A percentile compares a stretch with the other conserved stretches of the same genome.
These are phyloP conservation scores for Anoplopoma fimbria DNA, from an alignment of 2,113 vertebrate genomes.

Conservation along the genomic window DNA sequence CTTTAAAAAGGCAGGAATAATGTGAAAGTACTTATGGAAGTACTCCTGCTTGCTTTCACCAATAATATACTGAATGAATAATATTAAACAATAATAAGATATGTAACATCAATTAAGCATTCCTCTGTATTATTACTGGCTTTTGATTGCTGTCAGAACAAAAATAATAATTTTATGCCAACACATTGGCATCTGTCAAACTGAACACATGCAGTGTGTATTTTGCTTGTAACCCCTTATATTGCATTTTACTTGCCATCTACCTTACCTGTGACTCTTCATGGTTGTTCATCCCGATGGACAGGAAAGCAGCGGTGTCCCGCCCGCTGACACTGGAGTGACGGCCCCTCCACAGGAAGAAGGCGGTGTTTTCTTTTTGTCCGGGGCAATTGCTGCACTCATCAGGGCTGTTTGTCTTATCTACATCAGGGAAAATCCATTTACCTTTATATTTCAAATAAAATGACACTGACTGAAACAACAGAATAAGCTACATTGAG, in stretches of 20 bases:
- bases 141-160: too few species aligned
- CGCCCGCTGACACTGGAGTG: slow-evolving; percentile 71
- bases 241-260: not conserved
- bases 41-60: not conserved
- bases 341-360: slow-evolving; percentile 84
- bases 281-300: slow-evolving; percentile 70
- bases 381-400: not conserved
- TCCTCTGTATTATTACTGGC: not conserved
- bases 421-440: slow-evolving; percentile 13
- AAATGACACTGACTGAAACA: not conserved
- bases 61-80: not conserved
- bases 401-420: slow-evolving; percentile 28
- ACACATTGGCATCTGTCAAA: not conserved
- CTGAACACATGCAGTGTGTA: not conserved
- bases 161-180: too few species aligned
- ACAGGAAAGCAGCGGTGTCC: slow-evolving; percentile 76
- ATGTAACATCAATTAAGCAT: not conserved
- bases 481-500: not conserved
- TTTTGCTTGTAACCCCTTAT: not conserved
- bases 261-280: slow-evolving; percentile 73
- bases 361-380: slow-evolving; percentile 57
- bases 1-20: not conserved
- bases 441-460: not conserved
- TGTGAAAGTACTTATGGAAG: not conserved
- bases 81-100: not conserved